Evolutionary conservation across 2,797 vertebrate species (phyloP), one percentile per base, ranked within the genome.

Genomic region (Pseudochromis fuscus): DNA sequence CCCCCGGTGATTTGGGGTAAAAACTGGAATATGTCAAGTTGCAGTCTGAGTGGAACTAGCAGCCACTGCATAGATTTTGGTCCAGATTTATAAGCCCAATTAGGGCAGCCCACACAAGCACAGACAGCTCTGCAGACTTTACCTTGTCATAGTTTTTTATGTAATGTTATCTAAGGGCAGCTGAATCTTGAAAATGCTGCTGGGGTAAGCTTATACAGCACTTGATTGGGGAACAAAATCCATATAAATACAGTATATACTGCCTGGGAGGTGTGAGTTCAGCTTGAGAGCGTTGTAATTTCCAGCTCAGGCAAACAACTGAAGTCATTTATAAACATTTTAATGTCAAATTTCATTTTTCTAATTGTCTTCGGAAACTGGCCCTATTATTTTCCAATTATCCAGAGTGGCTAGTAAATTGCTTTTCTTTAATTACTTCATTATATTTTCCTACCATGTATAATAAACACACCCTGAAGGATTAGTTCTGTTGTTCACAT

Each of bases 331-430:
- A 60, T 30, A 49, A 52, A 79, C 44, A 71, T 73, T 82, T 76
- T 61, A 67, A 76, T 77, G 67, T 75, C 62, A 79, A 60, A 76
- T 67, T 75, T 48, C 16, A 72, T 72, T 72, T 35, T 61, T 80
- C 46, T 77, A 78, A 83, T 82, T 71, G 62, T 75, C 73, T 72
- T 35, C 11, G 13, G 67, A 84, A 81, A 83, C 67, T 50, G 62
- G 25, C 31, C 66, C 67, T 82, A 74, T 84, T 86, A 90, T 88
- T 88, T 87, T 83, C 63, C 64, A 87, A 78, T 91, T 87, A 83
- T 74, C 37, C 49, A 51, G 66, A 77, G 75, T 69, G 59, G 46
- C 48, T 55, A 19, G 65, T 28, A 68, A 82, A 83, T 84, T 79
- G 76, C 46, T 68, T 86, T 81, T 79, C 63, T 84, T 79, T 75